A percentile compares a stretch with the other conserved stretches of the same genome.
Conservation (phyloP, 1,140 invertebrate genomes). For the Luehdorfia chinensis region DNA sequence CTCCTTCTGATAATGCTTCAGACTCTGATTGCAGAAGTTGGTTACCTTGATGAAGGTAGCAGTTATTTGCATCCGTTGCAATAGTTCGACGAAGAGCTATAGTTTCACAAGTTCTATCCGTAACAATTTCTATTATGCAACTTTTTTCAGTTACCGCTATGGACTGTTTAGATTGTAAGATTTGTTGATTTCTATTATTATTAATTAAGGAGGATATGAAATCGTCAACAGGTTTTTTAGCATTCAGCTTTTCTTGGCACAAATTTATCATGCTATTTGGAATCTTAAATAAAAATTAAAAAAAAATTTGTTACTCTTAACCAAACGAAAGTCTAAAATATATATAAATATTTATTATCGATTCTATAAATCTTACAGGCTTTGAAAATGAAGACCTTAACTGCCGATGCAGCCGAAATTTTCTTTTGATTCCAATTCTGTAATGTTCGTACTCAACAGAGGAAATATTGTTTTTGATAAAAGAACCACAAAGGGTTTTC, state of each 20-base stretch:
- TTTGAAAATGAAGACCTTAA: constrained; percentile 25
- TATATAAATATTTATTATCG: no score
- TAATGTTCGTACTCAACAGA: constrained; percentile 24
- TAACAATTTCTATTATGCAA: constrained; percentile 45
- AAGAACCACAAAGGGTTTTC: constrained; percentile 6
- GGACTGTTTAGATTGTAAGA: constrained; percentile 9
- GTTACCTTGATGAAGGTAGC: constrained; percentile 15
- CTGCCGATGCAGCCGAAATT: constrained; percentile 20
- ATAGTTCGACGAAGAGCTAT: constrained; percentile 43
- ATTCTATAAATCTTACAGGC: constrained; percentile 30
- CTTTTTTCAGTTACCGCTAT: constrained; percentile 47
- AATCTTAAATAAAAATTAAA: constrained; percentile 39
- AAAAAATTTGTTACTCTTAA: not conserved
- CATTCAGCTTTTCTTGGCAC: constrained; percentile 32
- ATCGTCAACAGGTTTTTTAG: constrained; percentile 9
- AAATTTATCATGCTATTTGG: constrained; percentile 45
- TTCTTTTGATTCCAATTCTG: constrained; percentile 26
- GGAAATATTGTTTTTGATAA: constrained; percentile 20
- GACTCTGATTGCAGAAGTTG: constrained; percentile 22
- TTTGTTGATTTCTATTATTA: constrained; percentile 10
- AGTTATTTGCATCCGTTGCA: constrained; percentile 35
- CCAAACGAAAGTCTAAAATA: not conserved
- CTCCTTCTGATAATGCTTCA: constrained; percentile 26
- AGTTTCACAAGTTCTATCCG: constrained; percentile 44
- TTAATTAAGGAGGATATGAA: constrained; percentile 4